Evolutionary conservation across 2,113 vertebrate species (phyloP).

Genomic region (Typhlomys cinereus): DNA sequence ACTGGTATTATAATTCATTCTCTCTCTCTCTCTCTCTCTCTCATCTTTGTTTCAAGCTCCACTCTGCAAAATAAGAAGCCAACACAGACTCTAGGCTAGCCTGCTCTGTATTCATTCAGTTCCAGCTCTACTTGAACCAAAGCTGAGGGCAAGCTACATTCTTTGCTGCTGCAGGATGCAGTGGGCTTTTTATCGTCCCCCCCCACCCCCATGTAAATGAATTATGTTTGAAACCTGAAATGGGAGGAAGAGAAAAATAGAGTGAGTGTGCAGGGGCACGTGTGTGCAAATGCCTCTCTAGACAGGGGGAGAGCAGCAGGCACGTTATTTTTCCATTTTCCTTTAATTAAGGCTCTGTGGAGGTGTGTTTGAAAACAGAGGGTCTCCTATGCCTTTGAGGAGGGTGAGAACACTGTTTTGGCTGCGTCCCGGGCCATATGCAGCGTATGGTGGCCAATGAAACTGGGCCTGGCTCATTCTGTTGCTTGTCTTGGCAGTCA

Average conservation of each 20-base stretch:
- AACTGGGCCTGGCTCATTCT: constrained; percentile 86
- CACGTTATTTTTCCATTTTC: constrained; percentile 88
- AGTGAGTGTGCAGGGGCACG: constrained; percentile 42
- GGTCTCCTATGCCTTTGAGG: constrained; percentile 90
- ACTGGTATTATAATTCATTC: neutral
- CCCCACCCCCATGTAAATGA: constrained; percentile 79
- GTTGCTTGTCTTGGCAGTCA: constrained; percentile 90
- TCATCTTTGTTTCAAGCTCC: constrained; percentile 37
- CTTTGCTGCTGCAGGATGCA: constrained; percentile 78
- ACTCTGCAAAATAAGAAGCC: constrained; percentile 63
- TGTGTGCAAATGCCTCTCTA: constrained; percentile 53
- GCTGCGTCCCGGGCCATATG: constrained; percentile 88
- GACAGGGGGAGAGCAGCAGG: constrained; percentile 72
- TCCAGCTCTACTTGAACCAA: constrained; percentile 74
- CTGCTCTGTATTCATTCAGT: constrained; percentile 36
- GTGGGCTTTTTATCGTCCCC: constrained; percentile 81
- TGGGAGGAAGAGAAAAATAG: constrained; percentile 83
- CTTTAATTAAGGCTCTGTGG: constrained; percentile 89
- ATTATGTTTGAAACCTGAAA: constrained; percentile 79
- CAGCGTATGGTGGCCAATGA: constrained; percentile 89
- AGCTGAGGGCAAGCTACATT: constrained; percentile 82
- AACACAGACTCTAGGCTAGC: neutral
- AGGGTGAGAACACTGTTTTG: constrained; percentile 89
- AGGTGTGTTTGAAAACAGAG: constrained; percentile 91
- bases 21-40: neutral